Percentiles rank a stretch among this genome's conserved stretches.
Evolutionary conservation across 2,888 invertebrate genomes (phyloP).

Genomic region (Ditula angustiorana): DNA sequence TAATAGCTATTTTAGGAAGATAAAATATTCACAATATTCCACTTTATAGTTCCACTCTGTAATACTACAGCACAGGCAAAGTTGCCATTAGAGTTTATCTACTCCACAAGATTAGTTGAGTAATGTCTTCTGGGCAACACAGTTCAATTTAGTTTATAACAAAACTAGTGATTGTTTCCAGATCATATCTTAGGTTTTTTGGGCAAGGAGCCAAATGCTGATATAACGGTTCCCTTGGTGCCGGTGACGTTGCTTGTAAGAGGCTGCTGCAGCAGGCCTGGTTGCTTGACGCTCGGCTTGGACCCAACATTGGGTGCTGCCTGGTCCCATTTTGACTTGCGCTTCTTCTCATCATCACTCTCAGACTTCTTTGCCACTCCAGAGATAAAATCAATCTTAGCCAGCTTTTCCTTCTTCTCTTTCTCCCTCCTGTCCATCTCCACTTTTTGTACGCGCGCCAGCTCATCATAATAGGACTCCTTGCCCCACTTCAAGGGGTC

Average conservation of each 20-base stretch:
- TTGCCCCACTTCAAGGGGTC: conserved; percentile 97
- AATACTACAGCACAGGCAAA: neutral
- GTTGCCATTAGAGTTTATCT: neutral
- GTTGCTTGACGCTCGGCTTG: conserved; percentile 87
- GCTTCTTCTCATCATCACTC: conserved; percentile 91
- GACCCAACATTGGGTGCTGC: conserved; percentile 87
- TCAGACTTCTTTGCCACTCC: conserved; percentile 89
- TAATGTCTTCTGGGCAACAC: neutral
- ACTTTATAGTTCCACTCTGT: neutral
- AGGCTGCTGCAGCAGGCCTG: conserved; percentile 89
- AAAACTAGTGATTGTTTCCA: conserved; percentile 27
- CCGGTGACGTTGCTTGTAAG: conserved; percentile 93
- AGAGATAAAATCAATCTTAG: conserved; percentile 93
- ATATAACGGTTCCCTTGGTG: conserved; percentile 96
- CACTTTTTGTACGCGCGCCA: conserved; percentile 94
- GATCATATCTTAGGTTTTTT: conserved; percentile 89
- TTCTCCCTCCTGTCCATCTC: conserved; percentile 97
- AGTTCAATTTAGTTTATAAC: no score
- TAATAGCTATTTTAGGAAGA: neutral
- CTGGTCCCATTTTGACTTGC: conserved; percentile 97
- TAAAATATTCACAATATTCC: neutral
- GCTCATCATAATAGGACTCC: conserved; percentile 96
- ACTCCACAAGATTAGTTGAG: neutral
- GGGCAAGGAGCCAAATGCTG: conserved; percentile 95
- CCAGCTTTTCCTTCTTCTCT: conserved; percentile 92